Conservation (phyloP, 2,888 invertebrate species). For the Enchytraeus crypticus region DNA sequence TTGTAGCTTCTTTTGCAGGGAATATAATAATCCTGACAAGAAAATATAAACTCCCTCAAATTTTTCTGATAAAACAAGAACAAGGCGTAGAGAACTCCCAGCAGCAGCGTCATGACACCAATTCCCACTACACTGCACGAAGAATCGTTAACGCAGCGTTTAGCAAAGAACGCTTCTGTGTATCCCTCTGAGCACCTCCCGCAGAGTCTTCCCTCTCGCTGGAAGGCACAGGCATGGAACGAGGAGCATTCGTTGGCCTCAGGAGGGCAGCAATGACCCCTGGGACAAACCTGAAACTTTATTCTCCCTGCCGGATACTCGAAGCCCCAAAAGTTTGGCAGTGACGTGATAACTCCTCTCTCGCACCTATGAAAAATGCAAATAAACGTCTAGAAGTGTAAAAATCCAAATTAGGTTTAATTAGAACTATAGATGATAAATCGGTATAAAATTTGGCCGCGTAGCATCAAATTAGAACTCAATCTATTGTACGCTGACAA, state of each 20-base stretch:
- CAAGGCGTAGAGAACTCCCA: conserved; percentile 21
- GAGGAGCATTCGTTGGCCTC: conserved; percentile 11
- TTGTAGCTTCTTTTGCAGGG: neutral
- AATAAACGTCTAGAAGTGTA: no score
- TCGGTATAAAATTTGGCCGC: no score
- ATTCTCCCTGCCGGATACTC: neutral
- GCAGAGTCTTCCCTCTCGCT: conserved; percentile 22
- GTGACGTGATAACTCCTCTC: conserved; percentile 9
- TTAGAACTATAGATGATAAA: no score
- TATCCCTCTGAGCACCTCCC: conserved; percentile 17
- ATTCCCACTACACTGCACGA: conserved; percentile 23
- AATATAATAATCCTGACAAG: neutral
- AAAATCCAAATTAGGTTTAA: no score
- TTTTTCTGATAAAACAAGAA: conserved; percentile 27
- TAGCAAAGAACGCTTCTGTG: conserved; percentile 27
- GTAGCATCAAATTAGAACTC: no score
- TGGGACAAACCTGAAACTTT: conserved; percentile 24
- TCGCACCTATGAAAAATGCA: neutral
- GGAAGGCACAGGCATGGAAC: conserved; percentile 20
- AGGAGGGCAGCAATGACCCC: conserved; percentile 23
- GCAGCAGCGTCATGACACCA: conserved; percentile 16
- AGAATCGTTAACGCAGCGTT: conserved; percentile 19
- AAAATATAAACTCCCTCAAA: conserved; percentile 24
- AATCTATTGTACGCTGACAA: no score
- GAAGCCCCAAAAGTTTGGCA: conserved; percentile 29